phyloP scores from a whole-genome alignment of 2,888 invertebrate genomes.

The Thecophora atra region DNA sequence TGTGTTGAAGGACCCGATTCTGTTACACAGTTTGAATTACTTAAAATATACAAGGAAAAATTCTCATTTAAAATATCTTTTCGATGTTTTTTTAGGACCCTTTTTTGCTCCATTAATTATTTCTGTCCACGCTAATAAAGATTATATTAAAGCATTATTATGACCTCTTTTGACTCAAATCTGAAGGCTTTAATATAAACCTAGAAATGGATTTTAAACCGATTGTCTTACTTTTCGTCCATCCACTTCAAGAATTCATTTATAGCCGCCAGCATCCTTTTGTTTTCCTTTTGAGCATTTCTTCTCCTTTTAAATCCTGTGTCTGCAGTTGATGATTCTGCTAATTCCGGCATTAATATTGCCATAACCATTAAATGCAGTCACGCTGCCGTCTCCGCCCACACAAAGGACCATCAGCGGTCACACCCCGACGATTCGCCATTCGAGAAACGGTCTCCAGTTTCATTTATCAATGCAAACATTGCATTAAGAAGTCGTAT shows the following conservation, averaged over 20 bases:
- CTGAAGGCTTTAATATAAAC: too few species aligned
- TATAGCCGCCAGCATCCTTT: neutral
- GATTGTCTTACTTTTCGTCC: neutral
- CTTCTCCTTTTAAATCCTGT: neutral
- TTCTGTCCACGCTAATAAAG: too few species aligned
- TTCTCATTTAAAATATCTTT: too few species aligned
- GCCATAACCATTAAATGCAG: neutral
- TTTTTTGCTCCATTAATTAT: too few species aligned
- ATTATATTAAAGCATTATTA: too few species aligned
- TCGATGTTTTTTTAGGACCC: too few species aligned
- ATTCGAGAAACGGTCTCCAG: constrained; percentile 43
- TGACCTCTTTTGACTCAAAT: too few species aligned
- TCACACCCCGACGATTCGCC: constrained; percentile 13
- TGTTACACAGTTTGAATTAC: too few species aligned
- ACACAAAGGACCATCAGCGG: neutral
- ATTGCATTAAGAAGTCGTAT: constrained; percentile 50
- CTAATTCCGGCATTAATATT: constrained; percentile 21
- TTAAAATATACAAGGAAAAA: too few species aligned
- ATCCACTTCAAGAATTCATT: neutral
- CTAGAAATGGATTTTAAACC: too few species aligned
- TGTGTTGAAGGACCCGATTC: too few species aligned
- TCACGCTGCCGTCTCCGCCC: neutral
- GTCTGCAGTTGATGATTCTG: constrained; percentile 16
- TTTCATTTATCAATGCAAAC: constrained; percentile 54
- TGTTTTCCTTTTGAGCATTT: neutral